Evolutionary conservation across 2,888 invertebrate genomes (phyloP).

Genomic region (Ochlodes sylvanus): DNA sequence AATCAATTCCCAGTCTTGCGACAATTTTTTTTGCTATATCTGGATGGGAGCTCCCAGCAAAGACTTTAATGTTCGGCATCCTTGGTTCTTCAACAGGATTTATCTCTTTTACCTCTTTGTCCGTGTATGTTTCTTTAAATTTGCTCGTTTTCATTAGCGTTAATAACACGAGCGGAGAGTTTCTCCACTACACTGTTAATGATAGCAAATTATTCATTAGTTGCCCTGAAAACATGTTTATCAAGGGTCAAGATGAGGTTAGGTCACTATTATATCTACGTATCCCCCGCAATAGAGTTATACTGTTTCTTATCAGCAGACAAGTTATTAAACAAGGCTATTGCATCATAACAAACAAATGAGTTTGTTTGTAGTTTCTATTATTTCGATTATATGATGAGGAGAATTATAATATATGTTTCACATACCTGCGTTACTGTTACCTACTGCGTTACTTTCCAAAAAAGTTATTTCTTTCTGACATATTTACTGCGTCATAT

Average conservation of each 20-base stretch:
- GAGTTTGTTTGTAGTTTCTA: conserved; percentile 10
- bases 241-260: conserved; percentile 75
- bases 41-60: conserved; percentile 98
- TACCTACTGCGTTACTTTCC: not conserved
- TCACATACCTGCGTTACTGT: not conserved
- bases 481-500: too few relatives aligned
- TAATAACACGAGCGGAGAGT: conserved; percentile 51
- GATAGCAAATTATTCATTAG: conserved; percentile 63
- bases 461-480: not conserved
- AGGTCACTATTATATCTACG: conserved; percentile 54
- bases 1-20: conserved; percentile 96
- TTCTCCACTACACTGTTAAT: conserved; percentile 54
- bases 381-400: not conserved
- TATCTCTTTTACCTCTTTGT: conserved; percentile 49
- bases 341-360: conserved; percentile 48
- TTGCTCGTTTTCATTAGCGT: conserved; percentile 68
- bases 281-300: conserved; percentile 62
- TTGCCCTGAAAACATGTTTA: conserved; percentile 64
- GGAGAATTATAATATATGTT: too few relatives aligned
- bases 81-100: conserved; percentile 63
- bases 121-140: conserved; percentile 50
- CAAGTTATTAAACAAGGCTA: conserved; percentile 36
- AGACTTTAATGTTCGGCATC: conserved; percentile 99
- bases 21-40: conserved; percentile 98
- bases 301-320: conserved; percentile 54